phyloP scores from a whole-genome alignment of 2,113 vertebrate species.

The Pristiophorus japonicus region DNA sequence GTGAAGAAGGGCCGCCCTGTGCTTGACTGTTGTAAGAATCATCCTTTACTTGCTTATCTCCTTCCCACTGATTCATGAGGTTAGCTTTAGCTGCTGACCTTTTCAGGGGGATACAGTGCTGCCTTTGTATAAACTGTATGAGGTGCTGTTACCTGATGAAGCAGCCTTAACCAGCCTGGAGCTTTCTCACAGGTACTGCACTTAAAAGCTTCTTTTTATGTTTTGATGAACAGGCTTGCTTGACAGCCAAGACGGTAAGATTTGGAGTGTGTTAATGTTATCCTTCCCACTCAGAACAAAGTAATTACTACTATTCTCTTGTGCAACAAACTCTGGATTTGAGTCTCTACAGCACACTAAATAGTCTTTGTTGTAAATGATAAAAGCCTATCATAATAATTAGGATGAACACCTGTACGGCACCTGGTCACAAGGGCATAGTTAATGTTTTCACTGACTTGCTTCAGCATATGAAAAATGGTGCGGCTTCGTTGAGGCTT shows the following conservation, averaged over 20 bases:
- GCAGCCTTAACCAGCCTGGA: neutral
- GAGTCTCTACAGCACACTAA: neutral
- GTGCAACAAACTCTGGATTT: neutral
- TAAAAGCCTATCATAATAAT: constrained; percentile 4
- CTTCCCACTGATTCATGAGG: neutral
- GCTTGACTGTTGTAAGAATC: neutral
- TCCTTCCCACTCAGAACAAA: neutral
- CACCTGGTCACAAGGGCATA: neutral
- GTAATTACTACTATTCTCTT: neutral
- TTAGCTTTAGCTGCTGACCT: neutral
- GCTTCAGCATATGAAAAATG: constrained; percentile 12
- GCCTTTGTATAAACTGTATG: neutral
- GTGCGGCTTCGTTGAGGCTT: constrained; percentile 1
- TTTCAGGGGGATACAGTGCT: neutral
- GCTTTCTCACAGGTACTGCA: neutral
- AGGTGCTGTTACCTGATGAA: neutral
- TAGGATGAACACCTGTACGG: constrained; percentile 19
- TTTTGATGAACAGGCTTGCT: neutral
- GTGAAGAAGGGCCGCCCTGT: no score
- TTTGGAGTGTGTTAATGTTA: neutral
- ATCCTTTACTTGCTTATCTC: neutral
- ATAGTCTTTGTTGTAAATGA: constrained; percentile 18
- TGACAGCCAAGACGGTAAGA: neutral
- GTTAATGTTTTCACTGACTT: neutral
- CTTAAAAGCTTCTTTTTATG: neutral